phyloP scores from a whole-genome alignment of 2,113 vertebrate species.

The Nerophis ophidion region DNA sequence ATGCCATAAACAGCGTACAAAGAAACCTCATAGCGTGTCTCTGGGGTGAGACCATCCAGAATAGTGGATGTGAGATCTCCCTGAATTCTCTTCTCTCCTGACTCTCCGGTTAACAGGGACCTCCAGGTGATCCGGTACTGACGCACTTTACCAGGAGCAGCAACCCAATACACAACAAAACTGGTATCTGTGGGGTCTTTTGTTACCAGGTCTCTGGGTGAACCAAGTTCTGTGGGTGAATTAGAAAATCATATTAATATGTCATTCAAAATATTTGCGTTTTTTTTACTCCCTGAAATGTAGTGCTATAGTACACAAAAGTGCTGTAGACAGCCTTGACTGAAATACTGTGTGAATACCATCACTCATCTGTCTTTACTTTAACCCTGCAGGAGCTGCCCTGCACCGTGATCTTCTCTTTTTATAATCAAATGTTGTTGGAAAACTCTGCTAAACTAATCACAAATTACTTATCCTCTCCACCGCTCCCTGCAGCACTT shows the following conservation, averaged over 20 bases:
- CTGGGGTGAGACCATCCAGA: constrained; percentile 85
- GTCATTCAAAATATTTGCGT: background rate
- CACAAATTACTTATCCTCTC: constrained; percentile 53
- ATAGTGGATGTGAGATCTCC: constrained; percentile 77
- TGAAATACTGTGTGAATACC: background rate
- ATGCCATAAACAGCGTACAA: constrained; percentile 83
- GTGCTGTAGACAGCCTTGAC: background rate
- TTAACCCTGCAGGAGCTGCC: constrained; percentile 46
- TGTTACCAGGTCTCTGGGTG: constrained; percentile 83
- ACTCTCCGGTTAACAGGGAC: constrained; percentile 82
- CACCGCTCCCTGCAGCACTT: constrained; percentile 47
- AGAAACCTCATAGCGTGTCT: constrained; percentile 90
- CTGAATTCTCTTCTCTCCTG: constrained; percentile 80
- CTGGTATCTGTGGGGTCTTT: constrained; percentile 89
- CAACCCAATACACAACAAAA: constrained; percentile 82
- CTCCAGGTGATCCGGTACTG: constrained; percentile 86
- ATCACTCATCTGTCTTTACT: constrained; percentile 43
- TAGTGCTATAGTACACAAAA: background rate
- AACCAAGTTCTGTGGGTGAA: constrained; percentile 79
- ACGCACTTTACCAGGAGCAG: constrained; percentile 86
- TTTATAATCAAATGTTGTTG: constrained; percentile 40
- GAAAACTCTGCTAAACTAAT: constrained; percentile 70
- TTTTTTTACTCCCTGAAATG: background rate
- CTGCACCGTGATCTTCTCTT: constrained; percentile 39
- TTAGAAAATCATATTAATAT: background rate